Evolutionary conservation across 2,888 invertebrate species (phyloP).

Genomic region (Oegoconia quadripuncta): DNA sequence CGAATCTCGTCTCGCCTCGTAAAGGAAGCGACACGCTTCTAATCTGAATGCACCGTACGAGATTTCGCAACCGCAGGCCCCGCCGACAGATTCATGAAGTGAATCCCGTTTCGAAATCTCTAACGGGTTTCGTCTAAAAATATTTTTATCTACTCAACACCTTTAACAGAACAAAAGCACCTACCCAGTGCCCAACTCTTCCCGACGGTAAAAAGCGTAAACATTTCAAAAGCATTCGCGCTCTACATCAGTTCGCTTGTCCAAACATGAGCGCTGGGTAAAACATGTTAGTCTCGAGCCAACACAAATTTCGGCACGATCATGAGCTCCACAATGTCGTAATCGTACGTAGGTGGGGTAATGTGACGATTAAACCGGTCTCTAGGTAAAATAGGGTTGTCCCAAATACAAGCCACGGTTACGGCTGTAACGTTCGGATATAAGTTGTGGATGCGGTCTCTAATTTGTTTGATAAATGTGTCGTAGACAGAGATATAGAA

Average conservation of each 20-base stretch:
- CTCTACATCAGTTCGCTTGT: conserved; percentile 47
- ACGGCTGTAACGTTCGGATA: too few species aligned
- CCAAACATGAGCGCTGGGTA: conserved; percentile 43
- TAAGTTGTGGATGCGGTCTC: too few species aligned
- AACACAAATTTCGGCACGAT: conserved; percentile 32
- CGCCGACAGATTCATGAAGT: not conserved
- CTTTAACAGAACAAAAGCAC: conserved; percentile 14
- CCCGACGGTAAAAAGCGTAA: conserved; percentile 39
- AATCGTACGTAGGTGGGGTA: conserved; percentile 26
- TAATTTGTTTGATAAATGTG: too few species aligned
- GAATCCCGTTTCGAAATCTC: not conserved
- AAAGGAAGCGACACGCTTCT: too few species aligned
- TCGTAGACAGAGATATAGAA: too few species aligned
- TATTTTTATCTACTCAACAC: conserved; percentile 2
- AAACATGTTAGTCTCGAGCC: conserved; percentile 37
- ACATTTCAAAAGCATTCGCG: conserved; percentile 47
- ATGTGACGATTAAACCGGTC: conserved; percentile 27
- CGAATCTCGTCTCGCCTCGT: too few species aligned
- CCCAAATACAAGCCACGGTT: too few species aligned
- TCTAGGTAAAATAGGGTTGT: too few species aligned
- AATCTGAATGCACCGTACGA: too few species aligned
- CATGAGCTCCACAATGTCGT: conserved; percentile 31
- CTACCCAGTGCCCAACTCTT: conserved; percentile 22
- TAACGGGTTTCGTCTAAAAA: not conserved
- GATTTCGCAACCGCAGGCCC: not conserved